Conservation (phyloP, 2,888 invertebrate genomes). For the Stictocephala bisonia region DNA sequence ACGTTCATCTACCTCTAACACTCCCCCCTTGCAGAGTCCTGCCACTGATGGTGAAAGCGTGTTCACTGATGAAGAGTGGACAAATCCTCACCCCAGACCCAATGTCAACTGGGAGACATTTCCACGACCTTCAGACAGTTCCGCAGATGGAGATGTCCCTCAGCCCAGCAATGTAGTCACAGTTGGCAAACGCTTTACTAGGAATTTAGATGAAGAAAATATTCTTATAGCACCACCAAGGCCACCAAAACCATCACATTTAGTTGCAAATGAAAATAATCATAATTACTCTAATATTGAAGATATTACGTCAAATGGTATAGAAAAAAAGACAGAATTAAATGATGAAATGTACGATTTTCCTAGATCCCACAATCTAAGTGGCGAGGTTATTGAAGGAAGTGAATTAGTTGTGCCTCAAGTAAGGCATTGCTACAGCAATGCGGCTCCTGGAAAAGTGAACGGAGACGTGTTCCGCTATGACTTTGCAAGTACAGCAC, state of each 20-base stretch:
- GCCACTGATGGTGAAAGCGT: slow-evolving; percentile 74
- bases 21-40: slow-evolving; percentile 71
- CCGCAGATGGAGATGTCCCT: slow-evolving; percentile 64
- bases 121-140: slow-evolving; percentile 70
- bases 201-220: slow-evolving; percentile 44
- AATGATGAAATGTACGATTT: slow-evolving; percentile 72
- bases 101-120: slow-evolving; percentile 68
- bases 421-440: slow-evolving; percentile 70
- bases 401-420: slow-evolving; percentile 59
- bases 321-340: slow-evolving; percentile 62
- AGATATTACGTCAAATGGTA: slow-evolving; percentile 57
- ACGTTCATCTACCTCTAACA: slow-evolving; percentile 58
- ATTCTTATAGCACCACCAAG: slow-evolving; percentile 72
- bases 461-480: slow-evolving; percentile 69
- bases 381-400: slow-evolving; percentile 63
- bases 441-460: slow-evolving; percentile 69
- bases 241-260: slow-evolving; percentile 79
- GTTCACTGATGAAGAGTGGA: slow-evolving; percentile 77
- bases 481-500: slow-evolving; percentile 49
- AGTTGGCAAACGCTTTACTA: slow-evolving; percentile 51
- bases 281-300: slow-evolving; percentile 68
- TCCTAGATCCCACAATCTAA: slow-evolving; percentile 74
- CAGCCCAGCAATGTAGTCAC: slow-evolving; percentile 3
- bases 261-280: slow-evolving; percentile 64
- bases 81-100: slow-evolving; percentile 64